Evolutionary conservation across 1,140 invertebrate species (phyloP).

Genomic region (Kradibia gibbosae): DNA sequence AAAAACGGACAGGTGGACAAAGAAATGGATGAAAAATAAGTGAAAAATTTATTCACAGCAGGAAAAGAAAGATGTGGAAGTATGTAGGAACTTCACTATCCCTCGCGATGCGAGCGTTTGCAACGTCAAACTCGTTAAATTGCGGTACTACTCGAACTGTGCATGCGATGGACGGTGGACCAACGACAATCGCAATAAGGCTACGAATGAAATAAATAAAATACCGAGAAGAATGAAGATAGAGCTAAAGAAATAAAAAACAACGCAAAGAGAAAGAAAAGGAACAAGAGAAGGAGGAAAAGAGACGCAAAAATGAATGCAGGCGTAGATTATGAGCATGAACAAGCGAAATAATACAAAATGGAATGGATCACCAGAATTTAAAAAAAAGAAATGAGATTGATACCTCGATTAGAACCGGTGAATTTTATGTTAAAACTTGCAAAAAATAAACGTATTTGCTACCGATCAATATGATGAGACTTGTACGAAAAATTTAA

Average conservation of each 20-base stretch:
- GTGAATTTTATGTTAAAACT: not conserved
- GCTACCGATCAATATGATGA: not conserved
- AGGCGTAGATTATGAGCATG: not conserved
- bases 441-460: not conserved
- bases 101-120: constrained; percentile 3
- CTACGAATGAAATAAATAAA: not conserved
- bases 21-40: not conserved
- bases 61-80: not conserved
- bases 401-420: not conserved
- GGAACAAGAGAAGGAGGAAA: not conserved
- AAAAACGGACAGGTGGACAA: not conserved
- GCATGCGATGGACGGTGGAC: constrained; percentile 6
- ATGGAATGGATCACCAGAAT: not conserved
- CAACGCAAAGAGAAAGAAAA: not conserved
- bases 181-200: not conserved
- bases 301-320: not conserved
- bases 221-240: too few relatives aligned
- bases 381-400: not conserved
- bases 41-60: not conserved
- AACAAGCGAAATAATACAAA: not conserved
- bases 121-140: constrained; percentile 27
- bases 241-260: not conserved
- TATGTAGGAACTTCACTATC: constrained; percentile 14
- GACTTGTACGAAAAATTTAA: not conserved
- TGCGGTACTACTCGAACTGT: not conserved